Conservation (phyloP, 2,113 vertebrate genomes). For the Mobula birostris region DNA sequence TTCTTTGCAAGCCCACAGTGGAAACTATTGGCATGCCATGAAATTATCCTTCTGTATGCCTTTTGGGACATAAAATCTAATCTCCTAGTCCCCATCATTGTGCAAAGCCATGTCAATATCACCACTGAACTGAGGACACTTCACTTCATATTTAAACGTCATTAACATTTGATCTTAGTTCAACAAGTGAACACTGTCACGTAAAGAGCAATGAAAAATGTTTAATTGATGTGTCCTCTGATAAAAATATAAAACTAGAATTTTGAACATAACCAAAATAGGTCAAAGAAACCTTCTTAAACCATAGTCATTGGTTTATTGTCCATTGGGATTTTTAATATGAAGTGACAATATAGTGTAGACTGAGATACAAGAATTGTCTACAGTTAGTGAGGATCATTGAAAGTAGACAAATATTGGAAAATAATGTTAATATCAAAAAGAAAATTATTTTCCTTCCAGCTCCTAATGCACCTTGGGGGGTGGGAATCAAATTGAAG, state of each 20-base stretch:
- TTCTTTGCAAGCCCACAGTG: not conserved
- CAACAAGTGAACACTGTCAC: not conserved
- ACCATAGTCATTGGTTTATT: not conserved
- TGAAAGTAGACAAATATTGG: not conserved
- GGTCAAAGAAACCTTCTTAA: not conserved
- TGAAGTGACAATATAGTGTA: not conserved
- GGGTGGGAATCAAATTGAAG: too few species aligned
- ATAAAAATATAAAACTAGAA: slow-evolving; percentile 26
- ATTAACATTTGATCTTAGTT: not conserved
- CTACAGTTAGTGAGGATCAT: not conserved
- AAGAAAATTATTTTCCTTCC: not conserved
- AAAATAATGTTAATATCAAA: not conserved
- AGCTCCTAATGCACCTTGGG: not conserved
- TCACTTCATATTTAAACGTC: not conserved
- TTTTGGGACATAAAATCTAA: too few species aligned
- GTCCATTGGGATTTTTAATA: not conserved
- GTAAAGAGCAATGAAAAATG: not conserved
- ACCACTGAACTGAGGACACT: not conserved
- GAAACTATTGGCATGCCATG: not conserved
- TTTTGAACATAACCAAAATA: slow-evolving; percentile 8
- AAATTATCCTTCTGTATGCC: too few species aligned
- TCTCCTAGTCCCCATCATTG: not conserved
- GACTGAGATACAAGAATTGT: not conserved
- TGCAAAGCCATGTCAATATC: not conserved
- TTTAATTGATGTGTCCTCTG: not conserved